phyloP scores from a whole-genome alignment of 1,140 invertebrate species.

The Drosophila seguyi region DNA sequence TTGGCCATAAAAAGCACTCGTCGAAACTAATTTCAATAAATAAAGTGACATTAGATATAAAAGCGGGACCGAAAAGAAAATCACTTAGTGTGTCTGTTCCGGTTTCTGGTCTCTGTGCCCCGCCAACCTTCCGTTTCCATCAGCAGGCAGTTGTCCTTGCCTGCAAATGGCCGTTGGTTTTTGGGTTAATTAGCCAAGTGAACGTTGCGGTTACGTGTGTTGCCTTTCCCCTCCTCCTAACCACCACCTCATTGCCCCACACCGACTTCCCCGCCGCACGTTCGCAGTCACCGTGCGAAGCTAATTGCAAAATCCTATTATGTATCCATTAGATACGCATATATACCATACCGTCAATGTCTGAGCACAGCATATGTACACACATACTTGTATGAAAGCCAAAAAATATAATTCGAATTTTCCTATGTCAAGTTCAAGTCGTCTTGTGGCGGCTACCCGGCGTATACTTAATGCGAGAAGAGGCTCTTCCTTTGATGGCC shows the following conservation, averaged over 20 bases:
- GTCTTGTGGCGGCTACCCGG: constrained; percentile 22
- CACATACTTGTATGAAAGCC: constrained; percentile 1
- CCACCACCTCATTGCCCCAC: constrained; percentile 7
- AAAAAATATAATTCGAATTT: constrained; percentile 54
- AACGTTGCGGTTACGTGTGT: constrained; percentile 73
- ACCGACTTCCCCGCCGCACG: constrained; percentile 1
- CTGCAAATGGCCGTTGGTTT: constrained; percentile 75
- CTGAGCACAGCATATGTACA: background rate
- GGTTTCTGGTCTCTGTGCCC: constrained; percentile 23
- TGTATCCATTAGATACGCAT: constrained; percentile 82
- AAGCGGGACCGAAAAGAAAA: constrained; percentile 34
- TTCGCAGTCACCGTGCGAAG: constrained; percentile 34
- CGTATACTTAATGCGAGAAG: constrained; percentile 36
- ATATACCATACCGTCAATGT: constrained; percentile 10
- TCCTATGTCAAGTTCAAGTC: constrained; percentile 21
- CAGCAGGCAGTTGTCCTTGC: constrained; percentile 45
- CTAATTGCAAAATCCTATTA: constrained; percentile 84
- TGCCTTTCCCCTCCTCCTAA: constrained; percentile 29
- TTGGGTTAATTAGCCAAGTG: constrained; percentile 79
- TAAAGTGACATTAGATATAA: constrained; percentile 65
- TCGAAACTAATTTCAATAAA: constrained; percentile 76
- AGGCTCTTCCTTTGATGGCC: constrained; percentile 17
- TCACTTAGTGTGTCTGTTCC: constrained; percentile 59
- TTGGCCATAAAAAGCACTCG: constrained; percentile 42
- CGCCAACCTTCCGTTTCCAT: constrained; percentile 8